phyloP scores from a whole-genome alignment of 2,888 invertebrate genomes.

The Timandra comae region DNA sequence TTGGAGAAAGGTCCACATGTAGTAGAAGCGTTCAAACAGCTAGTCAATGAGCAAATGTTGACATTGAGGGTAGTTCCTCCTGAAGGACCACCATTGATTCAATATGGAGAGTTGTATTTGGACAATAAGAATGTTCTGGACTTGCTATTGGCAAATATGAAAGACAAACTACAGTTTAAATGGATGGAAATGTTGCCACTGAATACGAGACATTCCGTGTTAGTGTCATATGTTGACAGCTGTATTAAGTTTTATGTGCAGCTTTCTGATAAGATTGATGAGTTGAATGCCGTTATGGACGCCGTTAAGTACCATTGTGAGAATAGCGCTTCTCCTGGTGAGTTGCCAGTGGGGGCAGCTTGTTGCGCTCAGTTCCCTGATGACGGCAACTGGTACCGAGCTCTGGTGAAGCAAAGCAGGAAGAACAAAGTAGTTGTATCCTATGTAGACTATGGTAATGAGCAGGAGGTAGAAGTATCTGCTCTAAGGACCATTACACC shows the following conservation, averaged over 20 bases:
- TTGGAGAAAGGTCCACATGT: slow-evolving; percentile 75
- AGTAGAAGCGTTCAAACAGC: slow-evolving; percentile 82
- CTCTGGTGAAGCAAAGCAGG: slow-evolving; percentile 81
- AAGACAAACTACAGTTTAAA: slow-evolving; percentile 59
- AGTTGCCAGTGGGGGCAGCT: slow-evolving; percentile 78
- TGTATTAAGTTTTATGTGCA: slow-evolving; percentile 86
- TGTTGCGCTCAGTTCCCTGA: slow-evolving; percentile 88
- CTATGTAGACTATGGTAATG: slow-evolving; percentile 97
- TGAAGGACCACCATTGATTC: slow-evolving; percentile 83
- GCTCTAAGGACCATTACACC: slow-evolving; percentile 80
- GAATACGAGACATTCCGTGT: slow-evolving; percentile 62
- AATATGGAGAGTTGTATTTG: slow-evolving; percentile 84
- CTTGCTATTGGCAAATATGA: slow-evolving; percentile 61
- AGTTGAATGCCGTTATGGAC: slow-evolving; percentile 81
- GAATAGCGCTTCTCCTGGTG: slow-evolving; percentile 56
- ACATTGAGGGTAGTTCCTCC: slow-evolving; percentile 81
- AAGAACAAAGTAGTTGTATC: slow-evolving; percentile 80
- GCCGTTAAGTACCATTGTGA: slow-evolving; percentile 79
- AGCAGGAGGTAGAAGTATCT: slow-evolving; percentile 82
- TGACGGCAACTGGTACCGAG: slow-evolving; percentile 94
- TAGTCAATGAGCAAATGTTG: slow-evolving; percentile 79
- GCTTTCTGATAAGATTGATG: slow-evolving; percentile 76
- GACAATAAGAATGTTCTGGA: slow-evolving; percentile 78
- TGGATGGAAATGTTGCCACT: slow-evolving; percentile 52
- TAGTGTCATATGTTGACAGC: slow-evolving; percentile 81